phyloP scores from a whole-genome alignment of 2,797 vertebrate genomes.

The Platalea minor region DNA sequence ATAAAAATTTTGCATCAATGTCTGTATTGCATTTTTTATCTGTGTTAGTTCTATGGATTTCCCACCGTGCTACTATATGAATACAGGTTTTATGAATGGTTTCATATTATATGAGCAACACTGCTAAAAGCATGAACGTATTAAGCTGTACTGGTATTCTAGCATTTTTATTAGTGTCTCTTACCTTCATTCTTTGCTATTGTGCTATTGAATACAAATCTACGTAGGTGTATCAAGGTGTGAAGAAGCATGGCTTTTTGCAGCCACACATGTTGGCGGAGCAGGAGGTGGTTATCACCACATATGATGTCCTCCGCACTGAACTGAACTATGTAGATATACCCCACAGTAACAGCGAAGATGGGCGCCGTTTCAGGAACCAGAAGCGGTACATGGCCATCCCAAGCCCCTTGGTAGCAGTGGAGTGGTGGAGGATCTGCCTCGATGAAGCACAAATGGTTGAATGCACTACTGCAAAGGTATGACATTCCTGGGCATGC shows the following conservation, averaged over 20 bases:
- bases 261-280: slow-evolving; percentile 93
- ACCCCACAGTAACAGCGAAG: slow-evolving; percentile 94
- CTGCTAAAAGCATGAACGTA: not conserved
- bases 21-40: not conserved
- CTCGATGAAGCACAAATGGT: slow-evolving; percentile 99
- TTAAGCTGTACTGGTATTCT: not conserved
- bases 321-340: slow-evolving; percentile 98
- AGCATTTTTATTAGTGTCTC: not conserved
- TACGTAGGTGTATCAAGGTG: slow-evolving; percentile 92
- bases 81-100: not conserved
- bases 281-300: slow-evolving; percentile 97
- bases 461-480: slow-evolving; percentile 96
- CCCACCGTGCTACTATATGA: not conserved
- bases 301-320: slow-evolving; percentile 93
- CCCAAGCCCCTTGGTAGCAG: slow-evolving; percentile 96
- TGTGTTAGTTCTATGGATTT: not conserved
- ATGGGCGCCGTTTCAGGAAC: slow-evolving; percentile 92
- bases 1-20: not conserved
- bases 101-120: not conserved
- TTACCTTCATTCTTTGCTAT: not conserved
- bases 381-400: slow-evolving; percentile 98
- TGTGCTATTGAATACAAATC: not conserved
- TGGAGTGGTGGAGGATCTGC: slow-evolving; percentile 99
- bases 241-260: slow-evolving; percentile 96
- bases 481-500: slow-evolving; percentile 6